Evolutionary conservation across 37 sponge, comb jelly and placozoan species (phyloP).

Genomic region (Hexactinellida sp.): DNA sequence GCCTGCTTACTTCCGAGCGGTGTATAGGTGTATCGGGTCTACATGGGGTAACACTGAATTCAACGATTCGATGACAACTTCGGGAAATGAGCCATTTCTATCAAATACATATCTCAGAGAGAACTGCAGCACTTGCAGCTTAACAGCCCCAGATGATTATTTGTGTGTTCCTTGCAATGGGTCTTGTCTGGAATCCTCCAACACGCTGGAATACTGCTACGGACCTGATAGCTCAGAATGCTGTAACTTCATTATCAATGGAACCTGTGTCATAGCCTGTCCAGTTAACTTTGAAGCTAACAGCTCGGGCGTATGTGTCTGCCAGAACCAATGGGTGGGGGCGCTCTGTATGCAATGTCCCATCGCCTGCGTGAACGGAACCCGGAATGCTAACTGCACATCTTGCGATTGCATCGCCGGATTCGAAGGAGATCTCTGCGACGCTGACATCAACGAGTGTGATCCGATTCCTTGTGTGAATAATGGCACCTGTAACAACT

Average conservation of each 20-base stretch:
- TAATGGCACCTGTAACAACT: constrained; percentile 22
- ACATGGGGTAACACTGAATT: not conserved
- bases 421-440: constrained; percentile 18
- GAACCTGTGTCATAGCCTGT: not conserved
- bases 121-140: not conserved
- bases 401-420: not conserved
- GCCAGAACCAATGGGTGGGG: not conserved
- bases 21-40: not conserved
- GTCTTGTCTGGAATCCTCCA: not conserved
- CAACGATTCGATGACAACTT: not conserved
- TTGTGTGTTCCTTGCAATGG: constrained; percentile 4
- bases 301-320: not conserved
- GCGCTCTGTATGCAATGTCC: not conserved
- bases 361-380: not conserved
- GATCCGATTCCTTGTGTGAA: constrained; percentile 13
- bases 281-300: not conserved
- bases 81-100: not conserved
- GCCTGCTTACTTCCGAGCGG: not conserved
- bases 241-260: not conserved
- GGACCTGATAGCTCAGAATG: not conserved
- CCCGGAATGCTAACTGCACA: not conserved
- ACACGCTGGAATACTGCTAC: not conserved
- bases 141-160: not conserved
- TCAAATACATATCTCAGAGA: not conserved
- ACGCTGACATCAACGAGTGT: constrained; percentile 21